Conservation (phyloP, 2,113 vertebrate genomes). For the Serilophus lunatus region DNA sequence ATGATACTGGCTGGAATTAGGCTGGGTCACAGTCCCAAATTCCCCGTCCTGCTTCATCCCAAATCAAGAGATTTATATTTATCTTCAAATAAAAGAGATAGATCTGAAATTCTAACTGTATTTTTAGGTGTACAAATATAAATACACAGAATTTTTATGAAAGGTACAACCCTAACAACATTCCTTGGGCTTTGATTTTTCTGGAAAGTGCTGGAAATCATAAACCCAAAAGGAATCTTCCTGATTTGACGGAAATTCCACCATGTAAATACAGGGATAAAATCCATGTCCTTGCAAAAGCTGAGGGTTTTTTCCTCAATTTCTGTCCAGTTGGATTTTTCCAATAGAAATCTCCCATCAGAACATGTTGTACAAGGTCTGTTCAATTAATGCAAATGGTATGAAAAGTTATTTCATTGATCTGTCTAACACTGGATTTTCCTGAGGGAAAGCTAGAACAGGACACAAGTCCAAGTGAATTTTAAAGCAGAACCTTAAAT, state of each 20-base stretch:
- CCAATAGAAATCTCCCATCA: background rate
- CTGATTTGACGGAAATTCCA: background rate
- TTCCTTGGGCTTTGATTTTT: background rate
- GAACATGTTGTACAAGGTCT: background rate
- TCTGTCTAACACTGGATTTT: rapidly evolving
- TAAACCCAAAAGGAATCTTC: background rate
- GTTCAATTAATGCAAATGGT: background rate
- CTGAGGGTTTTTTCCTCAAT: background rate
- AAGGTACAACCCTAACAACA: background rate
- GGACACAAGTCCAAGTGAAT: rapidly evolving
- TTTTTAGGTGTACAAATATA: background rate
- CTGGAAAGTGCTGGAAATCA: background rate
- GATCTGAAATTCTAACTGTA: background rate
- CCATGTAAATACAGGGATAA: background rate
- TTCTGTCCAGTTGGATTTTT: background rate
- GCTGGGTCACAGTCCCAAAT: constrained; percentile 22
- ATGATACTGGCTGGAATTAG: background rate
- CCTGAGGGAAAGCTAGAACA: background rate
- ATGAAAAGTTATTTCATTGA: background rate
- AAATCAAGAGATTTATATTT: background rate
- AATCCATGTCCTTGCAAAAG: background rate
- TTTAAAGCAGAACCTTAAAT: background rate
- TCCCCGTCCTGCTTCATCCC: background rate
- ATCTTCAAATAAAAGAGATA: background rate
- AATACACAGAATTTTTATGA: background rate